Evolutionary conservation across 2,113 vertebrate species (phyloP).

Genomic region (Macheiramphus alcinus): DNA sequence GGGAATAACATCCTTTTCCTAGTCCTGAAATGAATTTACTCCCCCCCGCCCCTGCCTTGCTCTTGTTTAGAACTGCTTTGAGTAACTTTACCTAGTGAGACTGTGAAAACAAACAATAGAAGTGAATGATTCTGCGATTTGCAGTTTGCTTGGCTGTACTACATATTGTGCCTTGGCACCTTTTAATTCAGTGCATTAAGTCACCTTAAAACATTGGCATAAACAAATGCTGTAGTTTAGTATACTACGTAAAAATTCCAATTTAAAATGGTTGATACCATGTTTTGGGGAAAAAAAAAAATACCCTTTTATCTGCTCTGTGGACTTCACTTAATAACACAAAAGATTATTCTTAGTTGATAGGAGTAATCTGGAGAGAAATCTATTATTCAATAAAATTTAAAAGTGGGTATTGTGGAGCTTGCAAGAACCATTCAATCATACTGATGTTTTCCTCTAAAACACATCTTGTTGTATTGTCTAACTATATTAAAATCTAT

Average conservation of each 20-base stretch:
- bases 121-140: background rate
- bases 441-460: background rate
- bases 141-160: background rate
- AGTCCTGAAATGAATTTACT: fast-evolving
- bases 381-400: background rate
- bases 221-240: background rate
- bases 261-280: background rate
- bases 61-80: background rate
- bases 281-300: background rate
- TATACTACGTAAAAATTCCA: background rate
- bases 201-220: background rate
- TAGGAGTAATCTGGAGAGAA: background rate
- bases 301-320: background rate
- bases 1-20: background rate
- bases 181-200: background rate
- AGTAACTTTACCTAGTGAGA: background rate
- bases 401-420: background rate
- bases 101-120: background rate
- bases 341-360: background rate
- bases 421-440: background rate
- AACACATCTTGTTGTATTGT: background rate
- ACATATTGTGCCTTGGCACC: background rate
- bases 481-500: constrained; percentile 17
- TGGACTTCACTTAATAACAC: background rate
- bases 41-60: fast-evolving